Conservation (phyloP, 2,113 vertebrate species). For the Cynocephalus volans region DNA sequence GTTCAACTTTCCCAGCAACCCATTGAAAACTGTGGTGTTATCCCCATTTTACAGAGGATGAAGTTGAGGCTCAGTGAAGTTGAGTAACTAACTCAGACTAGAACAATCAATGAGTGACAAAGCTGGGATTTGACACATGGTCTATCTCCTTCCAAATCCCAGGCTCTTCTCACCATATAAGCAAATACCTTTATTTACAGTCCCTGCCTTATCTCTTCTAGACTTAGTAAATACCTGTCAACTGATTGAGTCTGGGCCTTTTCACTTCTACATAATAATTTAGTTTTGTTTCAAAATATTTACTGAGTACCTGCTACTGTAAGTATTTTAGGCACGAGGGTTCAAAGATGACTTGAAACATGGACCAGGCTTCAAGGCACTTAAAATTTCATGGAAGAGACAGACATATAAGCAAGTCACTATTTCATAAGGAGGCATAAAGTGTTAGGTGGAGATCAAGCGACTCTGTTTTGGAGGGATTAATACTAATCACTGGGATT, state of each 20-base stretch:
- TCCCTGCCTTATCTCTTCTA: constrained; percentile 43
- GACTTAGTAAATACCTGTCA: constrained; percentile 71
- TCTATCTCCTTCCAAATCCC: background rate
- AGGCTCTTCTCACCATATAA: background rate
- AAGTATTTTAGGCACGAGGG: constrained; percentile 19
- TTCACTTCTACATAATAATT: constrained; percentile 65
- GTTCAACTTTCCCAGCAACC: background rate
- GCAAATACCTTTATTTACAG: constrained; percentile 9
- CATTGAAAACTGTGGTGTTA: background rate
- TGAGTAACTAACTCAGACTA: background rate
- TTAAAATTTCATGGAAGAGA: constrained; percentile 45
- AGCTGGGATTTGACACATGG: background rate
- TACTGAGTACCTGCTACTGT: constrained; percentile 65
- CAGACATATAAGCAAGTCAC: background rate
- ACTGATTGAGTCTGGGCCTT: constrained; percentile 32
- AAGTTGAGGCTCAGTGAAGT: background rate
- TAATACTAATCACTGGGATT: background rate
- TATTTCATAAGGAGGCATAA: constrained; percentile 33
- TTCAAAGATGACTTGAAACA: constrained; percentile 66
- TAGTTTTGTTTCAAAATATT: constrained; percentile 74
- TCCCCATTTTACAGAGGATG: background rate
- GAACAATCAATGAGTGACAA: background rate
- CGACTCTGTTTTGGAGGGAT: background rate
- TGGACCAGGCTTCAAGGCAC: constrained; percentile 29
- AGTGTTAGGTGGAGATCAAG: background rate